These are phyloP conservation scores for Maconellicoccus hirsutus DNA, from an alignment of 1,140 invertebrate genomes.

Conservation along the genomic window DNA sequence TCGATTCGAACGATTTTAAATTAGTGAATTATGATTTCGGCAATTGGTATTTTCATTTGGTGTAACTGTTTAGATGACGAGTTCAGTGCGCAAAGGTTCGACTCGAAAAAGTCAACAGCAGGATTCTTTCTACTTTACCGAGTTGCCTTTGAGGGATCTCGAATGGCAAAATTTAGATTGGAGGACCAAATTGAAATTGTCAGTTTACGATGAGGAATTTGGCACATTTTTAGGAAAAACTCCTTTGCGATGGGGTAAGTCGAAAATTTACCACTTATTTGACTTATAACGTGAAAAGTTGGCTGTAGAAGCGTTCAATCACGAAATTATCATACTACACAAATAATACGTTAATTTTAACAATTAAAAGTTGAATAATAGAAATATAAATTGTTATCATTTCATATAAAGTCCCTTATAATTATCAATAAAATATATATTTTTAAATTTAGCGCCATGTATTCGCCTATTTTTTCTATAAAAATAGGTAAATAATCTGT, in stretches of 20 bases:
- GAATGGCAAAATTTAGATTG: not conserved
- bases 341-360: no score
- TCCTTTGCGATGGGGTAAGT: constrained; percentile 82
- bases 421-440: no score
- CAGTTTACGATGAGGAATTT: constrained; percentile 70
- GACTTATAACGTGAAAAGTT: no score
- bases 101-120: not conserved
- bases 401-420: no score
- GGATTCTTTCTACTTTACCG: not conserved
- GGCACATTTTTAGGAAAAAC: constrained; percentile 77
- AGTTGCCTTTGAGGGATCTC: not conserved
- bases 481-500: no score
- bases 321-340: no score
- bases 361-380: no score
- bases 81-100: not conserved
- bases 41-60: not conserved
- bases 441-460: no score
- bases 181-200: not conserved
- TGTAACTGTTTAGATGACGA: not conserved
- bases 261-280: not conserved
- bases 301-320: no score
- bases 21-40: no score
- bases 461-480: no score
- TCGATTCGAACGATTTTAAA: not conserved
- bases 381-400: no score